These are phyloP conservation scores for Clarias platycephalus DNA, from an alignment of 2,797 vertebrate species.

Conservation along the genomic window DNA sequence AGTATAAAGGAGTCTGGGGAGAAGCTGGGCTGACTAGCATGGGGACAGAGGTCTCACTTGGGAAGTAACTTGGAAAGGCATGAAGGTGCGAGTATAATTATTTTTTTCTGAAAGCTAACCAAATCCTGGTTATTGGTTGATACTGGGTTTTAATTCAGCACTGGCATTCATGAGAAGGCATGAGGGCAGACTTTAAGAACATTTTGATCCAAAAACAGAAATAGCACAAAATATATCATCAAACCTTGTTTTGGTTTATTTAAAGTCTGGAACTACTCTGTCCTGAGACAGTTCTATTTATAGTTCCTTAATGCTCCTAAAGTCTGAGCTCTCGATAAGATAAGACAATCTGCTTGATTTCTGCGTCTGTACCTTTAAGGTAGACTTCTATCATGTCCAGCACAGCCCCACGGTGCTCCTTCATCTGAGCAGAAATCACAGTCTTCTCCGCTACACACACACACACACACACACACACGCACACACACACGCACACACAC, in stretches of 20 bases:
- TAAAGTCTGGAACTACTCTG: not conserved
- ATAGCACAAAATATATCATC: too few species aligned
- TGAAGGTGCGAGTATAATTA: not conserved
- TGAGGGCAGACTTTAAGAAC: not conserved
- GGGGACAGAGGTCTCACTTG: not conserved
- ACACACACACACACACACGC: conserved; percentile 10
- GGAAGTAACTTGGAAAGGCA: not conserved
- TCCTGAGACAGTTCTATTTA: not conserved
- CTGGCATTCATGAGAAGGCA: not conserved
- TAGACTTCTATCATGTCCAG: conserved; percentile 90
- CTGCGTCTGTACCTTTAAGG: conserved; percentile 80
- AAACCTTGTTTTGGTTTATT: not conserved
- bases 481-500: conserved; percentile 30
- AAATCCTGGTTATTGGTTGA: not conserved
- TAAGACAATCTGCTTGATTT: not conserved
- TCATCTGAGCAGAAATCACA: conserved; percentile 81
- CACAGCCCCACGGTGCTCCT: conserved; percentile 85
- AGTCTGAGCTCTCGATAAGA: not conserved
- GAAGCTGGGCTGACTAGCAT: not conserved
- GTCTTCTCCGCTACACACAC: conserved; percentile 78
- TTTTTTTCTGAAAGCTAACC: not conserved
- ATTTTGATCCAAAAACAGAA: not conserved
- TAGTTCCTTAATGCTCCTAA: not conserved
- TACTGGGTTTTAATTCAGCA: not conserved
- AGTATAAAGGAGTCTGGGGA: not conserved